Conservation (phyloP, 2,113 vertebrate species). For the Eira barbara region DNA sequence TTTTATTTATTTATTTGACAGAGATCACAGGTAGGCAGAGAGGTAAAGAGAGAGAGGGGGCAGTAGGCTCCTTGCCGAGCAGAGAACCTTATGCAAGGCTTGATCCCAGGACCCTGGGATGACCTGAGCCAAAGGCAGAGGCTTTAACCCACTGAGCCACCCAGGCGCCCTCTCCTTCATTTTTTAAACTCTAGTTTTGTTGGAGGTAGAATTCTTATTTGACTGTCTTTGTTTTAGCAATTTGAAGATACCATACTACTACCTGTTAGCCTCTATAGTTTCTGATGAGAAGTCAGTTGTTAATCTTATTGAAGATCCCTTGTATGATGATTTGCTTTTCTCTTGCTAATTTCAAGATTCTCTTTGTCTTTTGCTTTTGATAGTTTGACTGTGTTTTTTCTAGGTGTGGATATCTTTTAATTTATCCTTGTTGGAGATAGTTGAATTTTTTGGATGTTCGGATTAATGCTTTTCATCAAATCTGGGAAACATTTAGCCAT, state of each 20-base stretch:
- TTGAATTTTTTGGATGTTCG: background rate
- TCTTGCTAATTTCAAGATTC: background rate
- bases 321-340: background rate
- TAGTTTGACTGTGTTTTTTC: background rate
- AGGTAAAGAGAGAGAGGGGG: too few species aligned
- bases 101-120: too few species aligned
- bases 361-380: slow-evolving; percentile 28
- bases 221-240: background rate
- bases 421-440: background rate
- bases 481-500: background rate
- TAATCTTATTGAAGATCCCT: background rate
- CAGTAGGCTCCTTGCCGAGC: too few species aligned
- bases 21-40: too few species aligned
- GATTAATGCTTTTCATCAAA: background rate
- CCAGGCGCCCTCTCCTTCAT: background rate
- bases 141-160: too few species aligned
- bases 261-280: background rate
- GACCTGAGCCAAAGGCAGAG: too few species aligned
- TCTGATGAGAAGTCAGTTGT: background rate
- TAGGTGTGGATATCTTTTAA: background rate
- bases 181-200: slow-evolving; percentile 10
- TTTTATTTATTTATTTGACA: too few species aligned
- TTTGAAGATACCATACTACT: background rate
- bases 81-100: too few species aligned
- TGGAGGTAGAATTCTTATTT: background rate